phyloP scores from a whole-genome alignment of 2,113 vertebrate species.

The Antechinus flavipes region DNA sequence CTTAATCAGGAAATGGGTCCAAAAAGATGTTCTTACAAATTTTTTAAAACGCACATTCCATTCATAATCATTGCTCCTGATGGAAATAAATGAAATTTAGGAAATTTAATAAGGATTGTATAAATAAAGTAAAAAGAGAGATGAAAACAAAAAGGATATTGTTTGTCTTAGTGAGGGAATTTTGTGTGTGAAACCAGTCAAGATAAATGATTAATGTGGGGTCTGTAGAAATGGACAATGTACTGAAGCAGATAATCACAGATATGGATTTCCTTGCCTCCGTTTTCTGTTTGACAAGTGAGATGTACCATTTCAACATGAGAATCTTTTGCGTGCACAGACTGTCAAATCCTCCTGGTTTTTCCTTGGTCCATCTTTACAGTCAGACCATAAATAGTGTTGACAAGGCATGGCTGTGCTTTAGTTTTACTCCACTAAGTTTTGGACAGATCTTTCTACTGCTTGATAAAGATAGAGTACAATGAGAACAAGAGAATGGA shows the following conservation, averaged over 20 bases:
- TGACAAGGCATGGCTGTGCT: slow-evolving; percentile 32
- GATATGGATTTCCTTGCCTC: slow-evolving; percentile 59
- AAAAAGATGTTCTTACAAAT: not conserved
- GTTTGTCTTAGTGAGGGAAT: slow-evolving; percentile 38
- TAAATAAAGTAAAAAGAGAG: slow-evolving; percentile 31
- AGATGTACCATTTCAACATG: slow-evolving; percentile 47
- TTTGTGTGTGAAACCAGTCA: not conserved
- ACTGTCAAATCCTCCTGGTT: slow-evolving; percentile 49
- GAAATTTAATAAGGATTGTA: slow-evolving; percentile 30
- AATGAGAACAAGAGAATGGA: not conserved
- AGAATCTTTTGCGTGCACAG: slow-evolving; percentile 25
- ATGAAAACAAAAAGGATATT: slow-evolving; percentile 3
- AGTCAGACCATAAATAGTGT: slow-evolving; percentile 58
- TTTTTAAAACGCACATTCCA: not conserved
- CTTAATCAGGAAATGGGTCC: not conserved
- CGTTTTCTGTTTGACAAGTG: slow-evolving; percentile 59
- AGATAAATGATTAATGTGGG: slow-evolving; percentile 54
- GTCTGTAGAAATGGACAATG: slow-evolving; percentile 39
- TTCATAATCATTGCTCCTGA: not conserved
- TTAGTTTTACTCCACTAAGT: slow-evolving; percentile 60
- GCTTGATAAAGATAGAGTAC: slow-evolving; percentile 18
- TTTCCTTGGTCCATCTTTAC: slow-evolving; percentile 11
- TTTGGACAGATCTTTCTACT: not conserved
- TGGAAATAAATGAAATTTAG: slow-evolving; percentile 28
- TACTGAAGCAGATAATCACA: slow-evolving; percentile 12